Base-by-base conservation (phyloP, 2,888 invertebrate genomes). In the Galeopsomyia nigrocyanea region DNA sequence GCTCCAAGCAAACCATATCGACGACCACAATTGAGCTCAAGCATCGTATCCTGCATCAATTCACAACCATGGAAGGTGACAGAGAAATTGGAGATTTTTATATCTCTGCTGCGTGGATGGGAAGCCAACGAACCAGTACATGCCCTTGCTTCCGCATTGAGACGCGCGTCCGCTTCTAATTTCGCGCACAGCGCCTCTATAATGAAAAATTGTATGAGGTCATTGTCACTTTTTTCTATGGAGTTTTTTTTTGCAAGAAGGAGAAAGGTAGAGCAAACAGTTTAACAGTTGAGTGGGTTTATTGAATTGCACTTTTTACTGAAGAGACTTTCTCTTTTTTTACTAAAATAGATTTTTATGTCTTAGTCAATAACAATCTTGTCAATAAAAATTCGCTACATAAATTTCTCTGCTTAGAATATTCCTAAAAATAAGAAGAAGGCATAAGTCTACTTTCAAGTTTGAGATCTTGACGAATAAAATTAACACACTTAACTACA, bases 1-100 rank as follows among this genome's bases (percentile, higher is more conserved):
- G 96, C 90, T 66, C 99, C 99, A 79, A 99, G 92, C 13, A 99
- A 90, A 79, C 99, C 99, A 86, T 99, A 99, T 80, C 98, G 91
- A 77, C 98, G 90, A 0, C 99, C 98, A 87, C 97, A 97, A 88
- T 99, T 99, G 87, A 99, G 90, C 88, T 99, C 99, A 46, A 99
- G 89, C 87, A 95, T 92, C 1, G 99, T 97, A 86, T 99, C 99
- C 83, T 95, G 95, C 68, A 99, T 90, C 79, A 99, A 90, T 88
- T 99, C 99, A 81, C 94, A 93, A 75, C 99, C 99, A 84, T 99
- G 98, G 88, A 99, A 99, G 58, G 98, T 98, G 79, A 99, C 95
- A 49, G 98, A 97, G 85, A 99, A 94, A 85, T 95, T 97, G 75
- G 94, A 95, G 77, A 99, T 95, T 88, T 99, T 99, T 68, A 99